Evolutionary conservation across 2,113 vertebrate genomes (phyloP).

Genomic region (Tragelaphus imberbis): DNA sequence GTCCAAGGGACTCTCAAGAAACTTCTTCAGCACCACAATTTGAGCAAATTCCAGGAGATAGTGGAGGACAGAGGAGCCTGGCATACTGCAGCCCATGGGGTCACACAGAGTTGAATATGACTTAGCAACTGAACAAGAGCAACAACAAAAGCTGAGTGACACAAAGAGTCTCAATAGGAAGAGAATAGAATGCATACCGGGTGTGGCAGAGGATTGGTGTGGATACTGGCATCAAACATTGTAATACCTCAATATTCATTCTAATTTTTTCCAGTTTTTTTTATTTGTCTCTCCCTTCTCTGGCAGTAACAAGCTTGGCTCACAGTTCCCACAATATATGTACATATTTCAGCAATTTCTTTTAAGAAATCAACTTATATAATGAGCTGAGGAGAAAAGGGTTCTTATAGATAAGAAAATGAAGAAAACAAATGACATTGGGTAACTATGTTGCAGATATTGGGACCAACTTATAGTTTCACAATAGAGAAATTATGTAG

Average conservation of each 20-base stretch:
- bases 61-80: background rate
- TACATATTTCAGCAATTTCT: background rate
- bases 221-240: background rate
- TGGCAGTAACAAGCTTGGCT: background rate
- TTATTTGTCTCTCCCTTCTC: background rate
- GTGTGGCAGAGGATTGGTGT: background rate
- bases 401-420: background rate
- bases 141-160: background rate
- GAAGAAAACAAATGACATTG: background rate
- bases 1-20: background rate
- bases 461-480: background rate
- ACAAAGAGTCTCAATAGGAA: no score
- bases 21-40: background rate
- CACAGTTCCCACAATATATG: background rate
- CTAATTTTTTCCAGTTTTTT: background rate
- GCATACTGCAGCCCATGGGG: background rate
- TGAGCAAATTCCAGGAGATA: background rate
- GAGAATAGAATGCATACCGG: rapidly evolving
- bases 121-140: background rate
- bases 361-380: background rate
- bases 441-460: background rate
- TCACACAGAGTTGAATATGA: background rate
- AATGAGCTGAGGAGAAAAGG: background rate
- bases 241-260: background rate
- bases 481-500: background rate